Percentiles rank a stretch among this genome's conserved stretches.
Evolutionary conservation across 2,113 vertebrate species (phyloP).

Genomic region (Serinus canaria): DNA sequence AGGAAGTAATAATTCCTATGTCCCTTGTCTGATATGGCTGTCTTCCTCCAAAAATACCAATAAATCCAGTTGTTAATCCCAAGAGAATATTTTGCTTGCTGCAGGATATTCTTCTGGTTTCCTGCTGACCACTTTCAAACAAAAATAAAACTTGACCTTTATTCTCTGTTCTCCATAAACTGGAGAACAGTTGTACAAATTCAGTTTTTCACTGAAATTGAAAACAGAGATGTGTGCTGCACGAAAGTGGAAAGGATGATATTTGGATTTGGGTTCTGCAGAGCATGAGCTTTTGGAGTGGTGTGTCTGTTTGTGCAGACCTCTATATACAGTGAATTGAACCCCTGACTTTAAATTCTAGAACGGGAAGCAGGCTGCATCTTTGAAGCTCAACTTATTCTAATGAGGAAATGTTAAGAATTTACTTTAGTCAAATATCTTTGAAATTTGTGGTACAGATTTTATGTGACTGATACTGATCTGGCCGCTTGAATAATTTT

Average conservation of each 20-base stretch:
- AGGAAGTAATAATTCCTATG: neutral
- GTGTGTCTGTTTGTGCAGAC: neutral
- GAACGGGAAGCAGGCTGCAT: neutral
- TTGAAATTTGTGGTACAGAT: neutral
- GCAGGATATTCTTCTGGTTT: neutral
- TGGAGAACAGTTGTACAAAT: neutral
- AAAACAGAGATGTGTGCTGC: neutral
- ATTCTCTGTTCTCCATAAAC: neutral
- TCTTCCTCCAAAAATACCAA: neutral
- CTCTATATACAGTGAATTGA: neutral
- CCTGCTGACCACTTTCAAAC: neutral
- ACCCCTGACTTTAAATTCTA: neutral
- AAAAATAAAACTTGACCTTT: neutral
- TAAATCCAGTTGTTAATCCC: neutral
- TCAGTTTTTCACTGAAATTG: neutral
- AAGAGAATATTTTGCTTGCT: neutral
- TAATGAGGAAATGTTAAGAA: neutral
- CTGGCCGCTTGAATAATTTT: neutral
- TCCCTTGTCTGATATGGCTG: neutral
- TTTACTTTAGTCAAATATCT: neutral
- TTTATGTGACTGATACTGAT: neutral
- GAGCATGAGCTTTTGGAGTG: neutral
- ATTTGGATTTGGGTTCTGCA: neutral
- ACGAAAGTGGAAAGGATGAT: neutral
- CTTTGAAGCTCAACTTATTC: neutral